These are phyloP conservation scores for Marmota monax DNA, from an alignment of 2,113 vertebrate species.

Conservation along the genomic window DNA sequence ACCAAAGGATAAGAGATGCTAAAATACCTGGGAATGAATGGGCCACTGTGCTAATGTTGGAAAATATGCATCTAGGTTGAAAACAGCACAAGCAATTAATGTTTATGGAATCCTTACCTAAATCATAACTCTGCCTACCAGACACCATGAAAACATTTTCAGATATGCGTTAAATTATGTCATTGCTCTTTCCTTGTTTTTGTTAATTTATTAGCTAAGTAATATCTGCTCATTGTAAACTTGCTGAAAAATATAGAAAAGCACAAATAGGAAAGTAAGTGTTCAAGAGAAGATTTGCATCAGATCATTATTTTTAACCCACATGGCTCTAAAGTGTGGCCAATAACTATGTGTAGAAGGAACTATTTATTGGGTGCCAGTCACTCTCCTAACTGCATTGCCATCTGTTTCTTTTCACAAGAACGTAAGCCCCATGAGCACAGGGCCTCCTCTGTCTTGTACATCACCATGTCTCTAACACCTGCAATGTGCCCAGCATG, in stretches of 20 bases:
- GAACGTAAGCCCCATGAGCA: not conserved
- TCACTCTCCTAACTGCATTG: not conserved
- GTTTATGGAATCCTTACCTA: conserved; percentile 12
- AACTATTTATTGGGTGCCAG: not conserved
- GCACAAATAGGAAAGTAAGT: not conserved
- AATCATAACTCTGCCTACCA: not conserved
- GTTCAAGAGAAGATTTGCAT: not conserved
- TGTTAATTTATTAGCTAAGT: not conserved
- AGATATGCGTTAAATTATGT: not conserved
- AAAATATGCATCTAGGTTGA: not conserved
- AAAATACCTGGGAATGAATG: not conserved
- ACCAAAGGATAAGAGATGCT: not conserved
- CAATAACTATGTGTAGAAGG: not conserved
- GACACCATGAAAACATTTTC: not conserved
- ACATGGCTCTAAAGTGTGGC: not conserved
- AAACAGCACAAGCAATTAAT: not conserved
- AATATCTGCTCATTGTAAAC: not conserved
- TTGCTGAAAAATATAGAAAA: conserved; percentile 32
- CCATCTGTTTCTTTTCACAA: conserved; percentile 49
- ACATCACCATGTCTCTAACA: not conserved
- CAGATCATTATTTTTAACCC: not conserved
- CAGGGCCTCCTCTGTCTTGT: conserved; percentile 17
- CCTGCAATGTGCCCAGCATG: not conserved
- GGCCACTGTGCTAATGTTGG: not conserved
- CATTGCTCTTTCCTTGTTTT: not conserved